Evolutionary conservation across 2,113 vertebrate genomes (phyloP).

Genomic region (Salminus brasiliensis): DNA sequence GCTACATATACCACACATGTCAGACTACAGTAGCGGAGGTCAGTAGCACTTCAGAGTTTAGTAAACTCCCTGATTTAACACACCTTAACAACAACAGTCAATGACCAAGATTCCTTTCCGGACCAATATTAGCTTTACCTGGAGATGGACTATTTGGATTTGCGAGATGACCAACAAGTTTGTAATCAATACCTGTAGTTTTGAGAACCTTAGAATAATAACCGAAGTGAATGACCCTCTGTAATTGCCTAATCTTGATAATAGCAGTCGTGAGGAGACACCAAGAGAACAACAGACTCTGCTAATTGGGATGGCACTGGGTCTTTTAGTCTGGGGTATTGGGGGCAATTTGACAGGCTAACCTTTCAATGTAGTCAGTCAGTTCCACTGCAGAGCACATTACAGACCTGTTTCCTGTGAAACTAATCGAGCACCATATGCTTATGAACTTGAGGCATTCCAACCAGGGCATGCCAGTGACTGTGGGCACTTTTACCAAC

Average conservation of each 20-base stretch:
- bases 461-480: too few species aligned
- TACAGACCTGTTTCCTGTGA: background rate
- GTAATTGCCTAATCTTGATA: background rate
- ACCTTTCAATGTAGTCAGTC: too few species aligned
- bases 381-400: constrained; percentile 46
- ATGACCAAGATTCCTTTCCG: background rate
- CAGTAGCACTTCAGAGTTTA: background rate
- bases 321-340: too few species aligned
- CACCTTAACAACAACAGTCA: background rate
- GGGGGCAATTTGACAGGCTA: too few species aligned
- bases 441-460: too few species aligned
- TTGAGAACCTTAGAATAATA: background rate
- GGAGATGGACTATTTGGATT: background rate
- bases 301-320: background rate
- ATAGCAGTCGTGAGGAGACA: constrained; percentile 31
- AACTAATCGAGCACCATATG: too few species aligned
- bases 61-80: background rate
- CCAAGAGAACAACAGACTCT: background rate
- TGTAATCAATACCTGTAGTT: too few species aligned
- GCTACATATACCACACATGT: background rate
- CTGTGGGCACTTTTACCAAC: too few species aligned
- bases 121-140: too few species aligned
- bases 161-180: background rate
- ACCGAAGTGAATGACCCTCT: background rate
- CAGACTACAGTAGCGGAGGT: constrained; percentile 1